Conservation (phyloP, 2,888 invertebrate genomes). For the Tinea pellionella region DNA sequence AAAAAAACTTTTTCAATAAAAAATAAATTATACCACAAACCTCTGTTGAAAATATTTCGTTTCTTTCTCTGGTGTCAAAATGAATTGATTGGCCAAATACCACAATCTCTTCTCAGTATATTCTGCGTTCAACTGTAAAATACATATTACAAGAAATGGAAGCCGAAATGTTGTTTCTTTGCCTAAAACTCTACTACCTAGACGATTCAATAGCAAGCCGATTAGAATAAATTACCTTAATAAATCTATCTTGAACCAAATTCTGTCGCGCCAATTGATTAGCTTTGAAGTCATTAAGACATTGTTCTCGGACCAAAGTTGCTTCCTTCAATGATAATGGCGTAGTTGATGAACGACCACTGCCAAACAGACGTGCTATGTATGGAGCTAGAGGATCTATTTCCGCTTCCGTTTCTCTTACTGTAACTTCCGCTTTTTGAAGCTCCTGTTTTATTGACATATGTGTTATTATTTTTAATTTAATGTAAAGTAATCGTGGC, state of each 20-base stretch:
- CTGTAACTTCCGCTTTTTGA: conserved; percentile 57
- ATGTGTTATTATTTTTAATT: too few relatives aligned
- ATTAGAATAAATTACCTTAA: too few relatives aligned
- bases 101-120: conserved; percentile 68
- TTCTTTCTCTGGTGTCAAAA: conserved; percentile 70
- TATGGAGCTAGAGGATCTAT: conserved; percentile 75
- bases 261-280: conserved; percentile 72
- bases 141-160: too few relatives aligned
- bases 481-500: too few relatives aligned
- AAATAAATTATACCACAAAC: conserved; percentile 22
- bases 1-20: not conserved
- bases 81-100: conserved; percentile 70
- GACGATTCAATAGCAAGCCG: too few relatives aligned
- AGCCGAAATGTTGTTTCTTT: too few relatives aligned
- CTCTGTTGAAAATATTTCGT: conserved; percentile 67
- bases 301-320: conserved; percentile 64
- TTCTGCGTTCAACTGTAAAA: conserved; percentile 53
- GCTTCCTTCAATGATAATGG: conserved; percentile 58
- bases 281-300: conserved; percentile 75
- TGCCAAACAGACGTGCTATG: conserved; percentile 68
- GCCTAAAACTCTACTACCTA: too few relatives aligned
- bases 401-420: conserved; percentile 72
- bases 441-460: too few relatives aligned
- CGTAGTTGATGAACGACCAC: conserved; percentile 40
- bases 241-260: conserved; percentile 73